These are phyloP conservation scores for Hydractinia echinata DNA, from an alignment of 30 jellyfish, hydroid and myxozoan species.

Conservation along the genomic window DNA sequence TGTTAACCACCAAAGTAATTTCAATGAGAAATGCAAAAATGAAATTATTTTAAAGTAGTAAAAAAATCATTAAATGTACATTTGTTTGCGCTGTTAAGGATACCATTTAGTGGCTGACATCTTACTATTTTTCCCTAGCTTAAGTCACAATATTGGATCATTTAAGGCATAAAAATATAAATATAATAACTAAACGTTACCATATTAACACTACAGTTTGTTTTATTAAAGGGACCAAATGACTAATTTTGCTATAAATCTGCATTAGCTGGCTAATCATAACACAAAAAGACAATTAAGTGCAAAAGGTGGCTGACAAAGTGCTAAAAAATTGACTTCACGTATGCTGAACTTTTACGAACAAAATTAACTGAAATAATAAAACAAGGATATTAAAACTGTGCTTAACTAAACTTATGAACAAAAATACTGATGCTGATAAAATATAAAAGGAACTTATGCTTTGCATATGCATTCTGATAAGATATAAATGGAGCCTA, in stretches of 20 bases:
- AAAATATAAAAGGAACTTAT: background rate
- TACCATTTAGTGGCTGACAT: background rate
- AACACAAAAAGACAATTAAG: background rate
- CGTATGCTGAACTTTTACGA: background rate
- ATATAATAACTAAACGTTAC: background rate
- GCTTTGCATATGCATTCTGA: background rate
- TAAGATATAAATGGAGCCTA: background rate
- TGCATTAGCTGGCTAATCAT: background rate
- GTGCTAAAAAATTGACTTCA: background rate
- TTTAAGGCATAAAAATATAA: background rate
- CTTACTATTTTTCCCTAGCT: no score
- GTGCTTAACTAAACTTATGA: background rate
- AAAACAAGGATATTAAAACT: background rate
- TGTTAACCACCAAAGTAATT: no score
- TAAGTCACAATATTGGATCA: no score
- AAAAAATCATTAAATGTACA: background rate
- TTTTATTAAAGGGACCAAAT: background rate
- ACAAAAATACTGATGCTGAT: slow-evolving; percentile 2
- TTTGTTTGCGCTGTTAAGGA: background rate
- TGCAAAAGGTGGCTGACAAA: slow-evolving; percentile 4
- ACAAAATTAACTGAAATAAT: background rate
- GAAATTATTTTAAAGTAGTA: background rate
- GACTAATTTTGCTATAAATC: background rate
- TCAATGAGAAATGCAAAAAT: background rate
- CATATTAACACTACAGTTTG: background rate